Percentiles rank a stretch among this genome's conserved stretches.
Conservation (phyloP, 2,888 invertebrate species). For the Thymelicus acteon region DNA sequence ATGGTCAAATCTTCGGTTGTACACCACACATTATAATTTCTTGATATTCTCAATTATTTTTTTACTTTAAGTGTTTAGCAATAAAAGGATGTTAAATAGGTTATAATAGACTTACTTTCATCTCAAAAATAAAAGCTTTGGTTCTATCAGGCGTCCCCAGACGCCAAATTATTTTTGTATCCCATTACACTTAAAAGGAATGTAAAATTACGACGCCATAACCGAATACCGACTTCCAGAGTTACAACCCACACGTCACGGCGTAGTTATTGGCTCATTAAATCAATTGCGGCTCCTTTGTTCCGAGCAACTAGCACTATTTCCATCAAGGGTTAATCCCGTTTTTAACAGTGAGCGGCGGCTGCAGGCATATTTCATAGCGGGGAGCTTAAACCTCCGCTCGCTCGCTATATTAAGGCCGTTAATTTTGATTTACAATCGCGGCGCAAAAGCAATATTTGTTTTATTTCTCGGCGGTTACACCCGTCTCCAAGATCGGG, state of each 20-base stretch:
- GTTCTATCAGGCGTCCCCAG: too few relatives aligned
- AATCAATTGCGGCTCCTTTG: constrained; percentile 66
- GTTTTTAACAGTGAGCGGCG: constrained; percentile 83
- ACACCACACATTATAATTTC: too few relatives aligned
- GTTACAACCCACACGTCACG: constrained; percentile 24
- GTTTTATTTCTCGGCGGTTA: constrained; percentile 80
- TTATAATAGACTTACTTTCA: too few relatives aligned
- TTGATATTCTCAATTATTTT: too few relatives aligned
- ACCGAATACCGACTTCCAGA: background rate
- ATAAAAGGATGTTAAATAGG: background rate
- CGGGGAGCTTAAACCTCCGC: constrained; percentile 79
- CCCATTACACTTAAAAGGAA: too few relatives aligned
- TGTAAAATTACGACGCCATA: too few relatives aligned
- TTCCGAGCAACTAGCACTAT: constrained; percentile 77
- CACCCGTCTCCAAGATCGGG: constrained; percentile 70
- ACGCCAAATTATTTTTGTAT: too few relatives aligned
- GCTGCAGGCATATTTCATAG: constrained; percentile 82
- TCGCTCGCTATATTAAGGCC: constrained; percentile 82
- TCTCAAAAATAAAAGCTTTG: too few relatives aligned
- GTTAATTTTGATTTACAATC: constrained; percentile 85
- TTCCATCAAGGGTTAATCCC: constrained; percentile 82
- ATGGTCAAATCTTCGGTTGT: too few relatives aligned
- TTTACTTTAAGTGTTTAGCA: background rate
- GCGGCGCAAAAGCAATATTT: constrained; percentile 83
- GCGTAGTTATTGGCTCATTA: constrained; percentile 48